Conservation (phyloP, 2,888 invertebrate species). For the Papilio elwesi region DNA sequence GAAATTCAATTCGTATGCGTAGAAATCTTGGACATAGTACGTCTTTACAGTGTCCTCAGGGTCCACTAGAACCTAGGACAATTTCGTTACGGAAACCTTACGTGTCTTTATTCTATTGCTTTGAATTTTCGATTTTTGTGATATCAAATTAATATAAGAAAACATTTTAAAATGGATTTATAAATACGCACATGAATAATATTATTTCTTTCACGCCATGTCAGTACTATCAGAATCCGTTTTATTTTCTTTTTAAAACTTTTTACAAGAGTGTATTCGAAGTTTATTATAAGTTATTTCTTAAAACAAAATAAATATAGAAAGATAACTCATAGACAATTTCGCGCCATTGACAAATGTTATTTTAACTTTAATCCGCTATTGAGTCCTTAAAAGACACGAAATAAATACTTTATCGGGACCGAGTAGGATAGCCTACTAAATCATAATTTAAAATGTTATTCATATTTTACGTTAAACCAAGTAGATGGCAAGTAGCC, state of each 20-base stretch:
- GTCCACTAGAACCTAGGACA: too few species aligned
- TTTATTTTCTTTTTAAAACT: neutral
- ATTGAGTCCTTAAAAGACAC: neutral
- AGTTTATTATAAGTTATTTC: constrained; percentile 6
- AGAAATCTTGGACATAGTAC: too few species aligned
- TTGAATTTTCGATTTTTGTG: neutral
- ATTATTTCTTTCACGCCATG: neutral
- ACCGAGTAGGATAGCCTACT: too few species aligned
- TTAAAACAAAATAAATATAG: constrained; percentile 14
- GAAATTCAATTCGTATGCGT: too few species aligned
- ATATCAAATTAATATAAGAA: neutral
- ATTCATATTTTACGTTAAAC: too few species aligned
- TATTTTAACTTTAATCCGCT: neutral
- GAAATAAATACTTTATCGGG: too few species aligned
- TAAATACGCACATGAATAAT: neutral
- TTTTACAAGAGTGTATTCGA: neutral
- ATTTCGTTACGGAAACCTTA: too few species aligned
- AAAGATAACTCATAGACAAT: constrained; percentile 4
- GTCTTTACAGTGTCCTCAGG: too few species aligned
- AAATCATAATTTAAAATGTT: too few species aligned
- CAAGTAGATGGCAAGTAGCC: too few species aligned
- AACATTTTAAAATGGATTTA: neutral
- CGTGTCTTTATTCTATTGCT: too few species aligned
- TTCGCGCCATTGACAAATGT: neutral
- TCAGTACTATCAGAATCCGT: neutral